Evolutionary conservation across 2,113 vertebrate genomes (phyloP).

Genomic region (Indicator indicator): DNA sequence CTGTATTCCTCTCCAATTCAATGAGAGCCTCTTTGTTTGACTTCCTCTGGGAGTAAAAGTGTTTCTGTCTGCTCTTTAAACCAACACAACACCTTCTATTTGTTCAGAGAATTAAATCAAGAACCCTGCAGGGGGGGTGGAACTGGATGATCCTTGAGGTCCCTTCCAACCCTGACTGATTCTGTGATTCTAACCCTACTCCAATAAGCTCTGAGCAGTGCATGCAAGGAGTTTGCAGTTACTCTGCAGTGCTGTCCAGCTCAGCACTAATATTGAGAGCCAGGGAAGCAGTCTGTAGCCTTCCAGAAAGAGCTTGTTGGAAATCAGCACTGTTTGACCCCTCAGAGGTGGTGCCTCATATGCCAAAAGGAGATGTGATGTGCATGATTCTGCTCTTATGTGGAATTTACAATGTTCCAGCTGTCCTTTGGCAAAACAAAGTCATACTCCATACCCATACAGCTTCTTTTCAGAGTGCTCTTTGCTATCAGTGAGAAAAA

Average conservation of each 20-base stretch:
- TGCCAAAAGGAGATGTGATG: not conserved
- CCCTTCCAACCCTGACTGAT: no score
- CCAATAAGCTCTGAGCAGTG: not conserved
- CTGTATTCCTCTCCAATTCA: no score
- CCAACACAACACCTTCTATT: not conserved
- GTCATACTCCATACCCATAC: not conserved
- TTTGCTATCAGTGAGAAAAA: not conserved
- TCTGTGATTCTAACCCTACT: not conserved
- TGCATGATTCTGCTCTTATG: not conserved
- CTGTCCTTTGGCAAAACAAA: not conserved
- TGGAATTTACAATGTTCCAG: not conserved
- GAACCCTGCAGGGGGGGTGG: no score
- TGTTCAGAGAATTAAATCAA: not conserved
- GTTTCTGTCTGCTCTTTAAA: no score
- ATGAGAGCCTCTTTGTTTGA: no score
- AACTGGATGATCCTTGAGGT: no score
- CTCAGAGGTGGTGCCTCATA: rapidly evolving
- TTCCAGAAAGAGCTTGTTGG: not conserved
- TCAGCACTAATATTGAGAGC: not conserved
- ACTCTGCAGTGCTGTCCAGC: not conserved
- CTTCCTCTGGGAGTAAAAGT: no score
- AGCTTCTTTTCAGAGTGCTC: not conserved
- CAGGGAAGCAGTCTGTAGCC: not conserved
- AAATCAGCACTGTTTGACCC: not conserved
- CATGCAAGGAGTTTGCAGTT: not conserved